Evolutionary conservation across 2,113 vertebrate species (phyloP).

Genomic region (Channa maculata): DNA sequence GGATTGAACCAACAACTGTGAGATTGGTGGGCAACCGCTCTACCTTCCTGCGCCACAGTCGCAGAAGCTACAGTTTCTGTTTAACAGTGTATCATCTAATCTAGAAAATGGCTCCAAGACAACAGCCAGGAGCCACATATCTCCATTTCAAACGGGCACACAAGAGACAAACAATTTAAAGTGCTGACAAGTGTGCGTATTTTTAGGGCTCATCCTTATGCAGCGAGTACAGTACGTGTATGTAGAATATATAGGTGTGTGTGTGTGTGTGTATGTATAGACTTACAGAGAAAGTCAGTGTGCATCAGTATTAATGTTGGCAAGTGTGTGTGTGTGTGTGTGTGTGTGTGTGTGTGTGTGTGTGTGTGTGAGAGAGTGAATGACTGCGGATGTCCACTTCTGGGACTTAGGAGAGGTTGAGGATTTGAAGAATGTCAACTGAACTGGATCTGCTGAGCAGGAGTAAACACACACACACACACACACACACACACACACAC

Average conservation of each 20-base stretch:
- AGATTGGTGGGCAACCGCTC: no score
- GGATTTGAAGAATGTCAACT: conserved; percentile 34
- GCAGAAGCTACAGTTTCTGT: conserved; percentile 44
- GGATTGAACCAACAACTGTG: no score
- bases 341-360: conserved; percentile 1
- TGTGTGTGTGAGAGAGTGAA: neutral
- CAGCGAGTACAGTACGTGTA: conserved; percentile 44
- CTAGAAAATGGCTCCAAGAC: conserved; percentile 66
- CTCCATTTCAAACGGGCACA: conserved; percentile 77
- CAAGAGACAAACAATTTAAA: conserved; percentile 70
- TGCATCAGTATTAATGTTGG: conserved; percentile 20
- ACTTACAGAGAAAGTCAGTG: conserved; percentile 6
- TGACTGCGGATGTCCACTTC: conserved; percentile 25
- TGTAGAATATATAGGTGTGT: conserved; percentile 24
- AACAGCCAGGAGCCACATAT: conserved; percentile 72
- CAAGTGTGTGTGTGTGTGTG: conserved; percentile 5
- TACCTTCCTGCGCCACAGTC: no score
- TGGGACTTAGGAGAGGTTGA: neutral
- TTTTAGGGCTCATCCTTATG: conserved; percentile 71
- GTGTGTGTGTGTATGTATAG: neutral
- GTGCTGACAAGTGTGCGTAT: conserved; percentile 75
- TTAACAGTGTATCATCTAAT: conserved; percentile 65
- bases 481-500: conserved; percentile 19
- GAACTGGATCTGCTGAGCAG: conserved; percentile 32
- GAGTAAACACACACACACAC: conserved; percentile 23